Evolutionary conservation across 2,113 vertebrate genomes (phyloP).

Genomic region (Leptobrachium leishanense): DNA sequence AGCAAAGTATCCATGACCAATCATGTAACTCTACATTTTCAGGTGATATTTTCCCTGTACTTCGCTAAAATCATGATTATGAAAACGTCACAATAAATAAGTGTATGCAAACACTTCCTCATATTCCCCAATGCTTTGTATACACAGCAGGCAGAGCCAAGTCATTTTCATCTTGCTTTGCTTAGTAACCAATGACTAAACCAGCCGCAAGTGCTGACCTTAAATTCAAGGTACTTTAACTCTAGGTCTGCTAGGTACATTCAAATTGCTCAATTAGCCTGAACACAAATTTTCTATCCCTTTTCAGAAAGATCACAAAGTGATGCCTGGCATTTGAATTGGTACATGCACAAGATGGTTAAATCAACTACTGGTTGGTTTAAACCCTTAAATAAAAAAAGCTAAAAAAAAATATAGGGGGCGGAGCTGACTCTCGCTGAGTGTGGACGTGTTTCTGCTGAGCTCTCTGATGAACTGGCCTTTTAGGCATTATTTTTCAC

Average conservation of each 20-base stretch:
- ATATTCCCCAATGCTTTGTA: constrained; percentile 38
- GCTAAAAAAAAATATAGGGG: too few relatives aligned
- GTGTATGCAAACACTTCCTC: constrained; percentile 41
- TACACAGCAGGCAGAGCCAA: constrained; percentile 47
- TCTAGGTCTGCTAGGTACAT: not conserved
- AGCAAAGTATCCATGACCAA: too few relatives aligned
- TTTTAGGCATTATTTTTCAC: too few relatives aligned
- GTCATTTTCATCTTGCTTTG: constrained; percentile 42
- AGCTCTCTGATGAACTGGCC: too few relatives aligned
- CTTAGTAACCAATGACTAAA: constrained; percentile 41
- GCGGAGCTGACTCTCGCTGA: too few relatives aligned
- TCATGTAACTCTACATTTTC: not conserved
- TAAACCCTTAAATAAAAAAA: too few relatives aligned
- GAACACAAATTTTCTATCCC: too few relatives aligned
- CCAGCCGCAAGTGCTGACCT: constrained; percentile 37
- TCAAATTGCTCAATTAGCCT: too few relatives aligned
- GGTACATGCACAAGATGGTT: too few relatives aligned
- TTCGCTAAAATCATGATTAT: constrained; percentile 31
- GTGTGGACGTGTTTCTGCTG: too few relatives aligned
- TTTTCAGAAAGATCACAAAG: not conserved
- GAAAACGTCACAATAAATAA: constrained; percentile 43
- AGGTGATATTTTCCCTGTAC: not conserved
- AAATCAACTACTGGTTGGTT: too few relatives aligned
- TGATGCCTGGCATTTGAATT: too few relatives aligned
- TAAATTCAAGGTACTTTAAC: constrained; percentile 18